A percentile compares a stretch with the other conserved stretches of the same genome.
phyloP scores from a whole-genome alignment of 2,113 vertebrate species.

The Neoarius graeffei region DNA sequence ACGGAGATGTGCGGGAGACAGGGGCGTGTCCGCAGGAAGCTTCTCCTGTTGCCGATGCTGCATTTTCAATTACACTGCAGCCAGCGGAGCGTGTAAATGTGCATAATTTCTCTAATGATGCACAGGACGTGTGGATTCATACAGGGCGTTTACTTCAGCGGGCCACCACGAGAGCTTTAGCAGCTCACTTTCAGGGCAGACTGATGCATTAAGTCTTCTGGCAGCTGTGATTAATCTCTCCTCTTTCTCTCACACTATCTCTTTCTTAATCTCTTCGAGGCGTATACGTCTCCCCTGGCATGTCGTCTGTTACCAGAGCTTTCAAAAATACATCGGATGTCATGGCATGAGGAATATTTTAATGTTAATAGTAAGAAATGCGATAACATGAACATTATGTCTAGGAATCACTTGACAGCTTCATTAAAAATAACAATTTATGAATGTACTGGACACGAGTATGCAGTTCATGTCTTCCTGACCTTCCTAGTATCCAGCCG shows the following conservation, averaged over 20 bases:
- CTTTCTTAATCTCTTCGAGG: neutral
- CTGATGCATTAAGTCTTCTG: slow-evolving; percentile 26
- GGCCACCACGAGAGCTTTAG: slow-evolving; percentile 1
- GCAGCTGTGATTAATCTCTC: slow-evolving; percentile 48
- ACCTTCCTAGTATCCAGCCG: neutral
- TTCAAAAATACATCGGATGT: neutral
- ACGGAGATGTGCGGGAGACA: slow-evolving; percentile 26
- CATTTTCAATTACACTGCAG: slow-evolving; percentile 55
- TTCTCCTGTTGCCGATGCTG: slow-evolving; percentile 40
- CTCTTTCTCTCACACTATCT: neutral
- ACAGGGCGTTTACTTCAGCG: slow-evolving; percentile 23
- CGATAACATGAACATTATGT: neutral
- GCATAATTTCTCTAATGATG: slow-evolving; percentile 59
- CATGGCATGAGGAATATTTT: neutral
- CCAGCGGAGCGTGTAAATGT: slow-evolving; percentile 57
- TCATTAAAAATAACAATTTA: neutral
- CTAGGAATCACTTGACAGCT: neutral
- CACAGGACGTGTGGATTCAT: slow-evolving; percentile 42
- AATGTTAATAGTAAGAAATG: neutral
- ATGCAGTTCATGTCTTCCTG: neutral
- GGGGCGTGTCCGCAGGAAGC: slow-evolving; percentile 29
- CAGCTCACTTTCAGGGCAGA: slow-evolving; percentile 26
- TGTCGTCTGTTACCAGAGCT: slow-evolving; percentile 6
- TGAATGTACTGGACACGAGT: neutral
- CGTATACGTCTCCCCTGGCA: neutral